These are phyloP conservation scores for Hydriomena furcata DNA, from an alignment of 2,888 invertebrate species.

Conservation along the genomic window DNA sequence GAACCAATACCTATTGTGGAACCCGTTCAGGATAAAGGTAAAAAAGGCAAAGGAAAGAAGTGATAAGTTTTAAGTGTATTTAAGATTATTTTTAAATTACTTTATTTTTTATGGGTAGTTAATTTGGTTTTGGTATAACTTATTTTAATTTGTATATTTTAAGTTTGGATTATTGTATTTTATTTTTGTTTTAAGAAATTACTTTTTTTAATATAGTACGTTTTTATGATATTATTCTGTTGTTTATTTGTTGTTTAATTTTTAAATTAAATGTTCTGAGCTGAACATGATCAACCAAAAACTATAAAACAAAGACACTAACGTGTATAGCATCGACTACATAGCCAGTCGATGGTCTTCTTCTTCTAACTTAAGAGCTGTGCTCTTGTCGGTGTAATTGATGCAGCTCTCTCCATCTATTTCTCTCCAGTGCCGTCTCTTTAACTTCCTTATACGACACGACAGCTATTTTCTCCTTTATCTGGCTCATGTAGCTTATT, in stretches of 20 bases:
- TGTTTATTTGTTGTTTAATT: background rate
- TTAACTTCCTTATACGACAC: too few species aligned
- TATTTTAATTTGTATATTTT: constrained; percentile 7
- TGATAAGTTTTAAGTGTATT: constrained; percentile 7
- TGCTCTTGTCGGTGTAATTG: too few species aligned
- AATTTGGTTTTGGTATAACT: constrained; percentile 6
- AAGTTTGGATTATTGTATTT: constrained; percentile 6
- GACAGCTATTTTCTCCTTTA: too few species aligned
- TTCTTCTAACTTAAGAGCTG: too few species aligned
- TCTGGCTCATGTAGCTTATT: too few species aligned
- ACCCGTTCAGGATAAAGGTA: background rate
- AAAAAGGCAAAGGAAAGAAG: constrained; percentile 22
- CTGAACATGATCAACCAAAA: background rate
- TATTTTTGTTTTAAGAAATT: constrained; percentile 8
- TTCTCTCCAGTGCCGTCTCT: too few species aligned
- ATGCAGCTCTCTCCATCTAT: too few species aligned
- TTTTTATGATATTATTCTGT: background rate
- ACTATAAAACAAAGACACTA: background rate
- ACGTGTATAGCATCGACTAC: too few species aligned
- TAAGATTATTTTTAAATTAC: background rate
- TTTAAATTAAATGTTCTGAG: background rate
- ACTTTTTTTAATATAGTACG: background rate
- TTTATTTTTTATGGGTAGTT: constrained; percentile 13
- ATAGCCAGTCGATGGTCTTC: too few species aligned
- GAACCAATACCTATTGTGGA: background rate